Conservation (phyloP, 2,888 invertebrate species). For the Nudaria mundana region DNA sequence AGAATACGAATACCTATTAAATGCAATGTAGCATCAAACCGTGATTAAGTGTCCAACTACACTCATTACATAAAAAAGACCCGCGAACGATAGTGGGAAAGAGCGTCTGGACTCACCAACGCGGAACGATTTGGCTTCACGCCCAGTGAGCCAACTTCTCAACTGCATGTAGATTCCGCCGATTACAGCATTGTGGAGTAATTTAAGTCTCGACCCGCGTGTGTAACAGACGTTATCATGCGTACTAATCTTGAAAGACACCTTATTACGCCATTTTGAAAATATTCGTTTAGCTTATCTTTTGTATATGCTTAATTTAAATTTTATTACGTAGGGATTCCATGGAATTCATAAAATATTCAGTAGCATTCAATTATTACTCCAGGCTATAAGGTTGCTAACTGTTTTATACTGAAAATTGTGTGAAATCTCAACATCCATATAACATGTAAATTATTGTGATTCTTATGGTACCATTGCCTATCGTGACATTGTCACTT, state of each 20-base stretch:
- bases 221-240: constrained; percentile 41
- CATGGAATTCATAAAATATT: constrained; percentile 1
- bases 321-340: constrained; percentile 35
- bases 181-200: constrained; percentile 63
- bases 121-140: constrained; percentile 71
- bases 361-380: constrained; percentile 14
- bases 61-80: constrained; percentile 54
- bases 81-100: constrained; percentile 64
- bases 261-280: constrained; percentile 38
- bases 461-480: no score
- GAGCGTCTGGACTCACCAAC: constrained; percentile 57
- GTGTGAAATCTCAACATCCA: background rate
- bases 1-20: constrained; percentile 47
- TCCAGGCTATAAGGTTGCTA: constrained; percentile 6
- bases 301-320: constrained; percentile 38
- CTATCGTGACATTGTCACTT: no score
- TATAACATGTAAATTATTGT: background rate
- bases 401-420: constrained; percentile 8
- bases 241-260: constrained; percentile 38
- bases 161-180: constrained; percentile 56
- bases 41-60: constrained; percentile 48
- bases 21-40: constrained; percentile 36
- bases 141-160: constrained; percentile 62
- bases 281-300: constrained; percentile 40
- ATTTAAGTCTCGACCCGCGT: constrained; percentile 52